Base-by-base conservation (phyloP, 37 sponge, comb jelly and placozoan genomes). In the Axinella damicornis region DNA sequence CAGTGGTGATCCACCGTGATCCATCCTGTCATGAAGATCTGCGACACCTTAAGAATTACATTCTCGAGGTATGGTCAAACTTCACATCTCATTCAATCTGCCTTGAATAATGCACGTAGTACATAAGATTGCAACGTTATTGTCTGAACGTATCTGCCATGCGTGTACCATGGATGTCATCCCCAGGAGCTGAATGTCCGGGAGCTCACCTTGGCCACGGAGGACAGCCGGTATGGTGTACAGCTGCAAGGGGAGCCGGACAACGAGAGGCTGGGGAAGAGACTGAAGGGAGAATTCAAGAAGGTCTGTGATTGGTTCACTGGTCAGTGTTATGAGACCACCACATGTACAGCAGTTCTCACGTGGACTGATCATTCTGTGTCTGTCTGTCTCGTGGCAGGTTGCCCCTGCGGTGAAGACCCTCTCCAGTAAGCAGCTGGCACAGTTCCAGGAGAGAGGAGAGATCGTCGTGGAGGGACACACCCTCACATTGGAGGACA, bases 261-360 rank as follows among this genome's bases (percentile, higher is more conserved):
- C 68, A 85, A 69, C 70, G 92, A 92, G 77, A 62, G 84, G n/a
- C 85, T 98, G 36, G 99, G 99, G 38, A 92, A 92, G 78, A 65
- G 99, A 31, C 80, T 98, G 19, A 98, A 98, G 78, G 91, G 88
- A 30, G 95, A 90, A 37, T 94, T 96, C 76, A 94, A 94, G 80
- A 86, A 72, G 31, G 46, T 46, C 9, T 9, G 46, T 46, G 9
- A 9, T 46, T 46, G 46, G 46, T 46, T n/a, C n/a, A 46, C 6
- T 46, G 46, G 46, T 46, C 9, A n/a, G n/a, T n/a, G n/a, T n/a
- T n/a, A n/a, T n/a, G n/a, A n/a, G n/a, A n/a, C n/a, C n/a, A n/a
- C n/a, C n/a, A n/a, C n/a, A n/a, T n/a, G n/a, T n/a, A n/a, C n/a
- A n/a, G n/a, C n/a, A n/a, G n/a, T 28, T n/a, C 11, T 62, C 11